A percentile compares a stretch with the other conserved stretches of the same genome.
Conservation (phyloP, 1,140 invertebrate genomes). For the Tetranychus cinnabarinus region DNA sequence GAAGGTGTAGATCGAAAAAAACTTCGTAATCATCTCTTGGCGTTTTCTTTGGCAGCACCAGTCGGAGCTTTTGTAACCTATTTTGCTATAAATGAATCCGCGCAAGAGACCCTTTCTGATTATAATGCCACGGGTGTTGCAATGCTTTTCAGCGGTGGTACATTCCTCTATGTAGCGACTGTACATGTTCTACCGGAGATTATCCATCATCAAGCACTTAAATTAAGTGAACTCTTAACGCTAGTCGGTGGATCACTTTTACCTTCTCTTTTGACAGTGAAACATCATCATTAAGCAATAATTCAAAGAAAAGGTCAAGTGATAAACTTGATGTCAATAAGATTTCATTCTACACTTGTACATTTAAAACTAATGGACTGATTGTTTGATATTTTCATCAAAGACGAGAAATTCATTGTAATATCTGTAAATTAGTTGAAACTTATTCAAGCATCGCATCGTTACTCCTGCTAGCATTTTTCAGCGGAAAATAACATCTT, state of each 20-base stretch:
- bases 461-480: too few species aligned
- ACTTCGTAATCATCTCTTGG: slow-evolving; percentile 67
- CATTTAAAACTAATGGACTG: too few species aligned
- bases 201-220: slow-evolving; percentile 14
- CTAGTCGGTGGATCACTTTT: slow-evolving; percentile 60
- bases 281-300: slow-evolving; percentile 55
- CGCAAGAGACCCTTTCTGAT: slow-evolving; percentile 42
- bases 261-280: slow-evolving; percentile 61
- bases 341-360: too few species aligned
- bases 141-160: slow-evolving; percentile 95
- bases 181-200: slow-evolving; percentile 92
- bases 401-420: too few species aligned
- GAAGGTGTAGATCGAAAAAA: slow-evolving; percentile 69
- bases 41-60: slow-evolving; percentile 83
- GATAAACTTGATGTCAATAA: too few species aligned
- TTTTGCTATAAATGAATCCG: slow-evolving; percentile 45
- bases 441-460: too few species aligned
- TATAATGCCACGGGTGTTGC: slow-evolving; percentile 75
- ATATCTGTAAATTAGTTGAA: too few species aligned
- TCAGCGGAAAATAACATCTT: too few species aligned
- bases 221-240: slow-evolving; percentile 39
- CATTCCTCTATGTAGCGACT: slow-evolving; percentile 93
- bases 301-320: too few species aligned
- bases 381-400: too few species aligned
- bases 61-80: slow-evolving; percentile 71